Evolutionary conservation across 2,797 vertebrate genomes (phyloP), one percentile per base, ranked within the genome.

Genomic region (Malacoctenus gilli): DNA sequence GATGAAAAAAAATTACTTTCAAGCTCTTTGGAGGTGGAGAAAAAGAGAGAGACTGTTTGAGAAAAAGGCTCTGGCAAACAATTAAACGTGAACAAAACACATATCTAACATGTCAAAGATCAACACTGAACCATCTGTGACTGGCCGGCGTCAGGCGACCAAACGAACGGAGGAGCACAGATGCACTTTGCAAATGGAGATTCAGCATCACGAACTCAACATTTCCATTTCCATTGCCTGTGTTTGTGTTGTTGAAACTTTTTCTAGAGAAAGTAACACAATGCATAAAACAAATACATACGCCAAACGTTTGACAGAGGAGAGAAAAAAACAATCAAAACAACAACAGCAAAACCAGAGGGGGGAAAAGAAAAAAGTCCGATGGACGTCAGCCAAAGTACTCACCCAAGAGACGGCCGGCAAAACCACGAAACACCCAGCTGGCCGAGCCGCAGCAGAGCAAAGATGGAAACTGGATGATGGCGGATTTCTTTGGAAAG

Each of bases 171-270:
- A 74, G 78, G 85, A 73, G 72, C 70, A 74, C 73, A 77, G 74
- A 67, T 59, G 91, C 89, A 92, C 90, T 90, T 92, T 92, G 90
- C 87, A 72, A 77, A 77, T 43, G 53, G 35, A 82, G 68, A 47
- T 58, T 67, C 75, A 57, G 62, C 79, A 70, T 81, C 89, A 91
- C 89, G 65, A 87, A 91, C 85, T 91, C 87, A 91, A 87, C 92
- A 89, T 93, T 94, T 94, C 93, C 89, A 93, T 94, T 94, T 92
- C 91, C 89, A 93, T 95, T 94, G 92, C 93, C 91, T 93, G 94
- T 95, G 94, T 95, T 94, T 94, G 93, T 94, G 94, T 94, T 92
- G 92, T 92, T 92, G 92, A 92, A 91, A 95, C 85, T 84, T 93
- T 92, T 51, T 71, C 71, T 53, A 79, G 72, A 89, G 94, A 92